Evolutionary conservation across 2,113 vertebrate genomes (phyloP).

Genomic region (Megaceryle torquata): DNA sequence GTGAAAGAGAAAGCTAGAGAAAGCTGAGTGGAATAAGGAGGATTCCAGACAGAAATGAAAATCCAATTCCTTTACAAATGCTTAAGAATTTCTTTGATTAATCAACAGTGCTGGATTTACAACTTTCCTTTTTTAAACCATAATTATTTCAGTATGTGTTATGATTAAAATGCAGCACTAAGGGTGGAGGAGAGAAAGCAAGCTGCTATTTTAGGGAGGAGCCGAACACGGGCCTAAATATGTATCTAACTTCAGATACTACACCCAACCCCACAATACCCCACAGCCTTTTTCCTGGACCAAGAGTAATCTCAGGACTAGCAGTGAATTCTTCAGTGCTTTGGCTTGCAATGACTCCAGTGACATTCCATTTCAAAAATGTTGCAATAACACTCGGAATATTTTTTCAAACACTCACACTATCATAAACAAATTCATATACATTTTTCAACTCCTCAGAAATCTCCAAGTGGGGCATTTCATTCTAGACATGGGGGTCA

Average conservation of each 20-base stretch:
- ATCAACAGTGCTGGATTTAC: not conserved
- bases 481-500: slow-evolving; percentile 74
- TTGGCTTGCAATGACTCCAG: slow-evolving; percentile 5
- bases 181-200: slow-evolving; percentile 51
- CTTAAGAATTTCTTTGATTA: slow-evolving; percentile 13
- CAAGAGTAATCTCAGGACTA: not conserved
- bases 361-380: slow-evolving; percentile 51
- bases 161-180: slow-evolving; percentile 22
- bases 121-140: slow-evolving; percentile 15
- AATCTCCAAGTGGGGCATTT: slow-evolving; percentile 53
- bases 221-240: slow-evolving; percentile 5
- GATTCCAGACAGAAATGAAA: slow-evolving; percentile 2
- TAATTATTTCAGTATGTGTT: slow-evolving; percentile 41
- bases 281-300: slow-evolving; percentile 31
- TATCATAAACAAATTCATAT: slow-evolving; percentile 18
- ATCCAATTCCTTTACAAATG: slow-evolving; percentile 13
- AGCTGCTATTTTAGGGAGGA: slow-evolving; percentile 61
- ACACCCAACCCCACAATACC: slow-evolving; percentile 31
- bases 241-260: slow-evolving; percentile 28
- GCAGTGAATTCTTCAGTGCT: slow-evolving; percentile 16
- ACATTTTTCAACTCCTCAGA: slow-evolving; percentile 56
- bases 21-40: not conserved
- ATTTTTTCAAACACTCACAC: not conserved
- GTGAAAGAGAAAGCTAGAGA: not conserved
- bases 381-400: not conserved